Conservation (phyloP, 2,797 vertebrate genomes). For the Allobates femoralis region DNA sequence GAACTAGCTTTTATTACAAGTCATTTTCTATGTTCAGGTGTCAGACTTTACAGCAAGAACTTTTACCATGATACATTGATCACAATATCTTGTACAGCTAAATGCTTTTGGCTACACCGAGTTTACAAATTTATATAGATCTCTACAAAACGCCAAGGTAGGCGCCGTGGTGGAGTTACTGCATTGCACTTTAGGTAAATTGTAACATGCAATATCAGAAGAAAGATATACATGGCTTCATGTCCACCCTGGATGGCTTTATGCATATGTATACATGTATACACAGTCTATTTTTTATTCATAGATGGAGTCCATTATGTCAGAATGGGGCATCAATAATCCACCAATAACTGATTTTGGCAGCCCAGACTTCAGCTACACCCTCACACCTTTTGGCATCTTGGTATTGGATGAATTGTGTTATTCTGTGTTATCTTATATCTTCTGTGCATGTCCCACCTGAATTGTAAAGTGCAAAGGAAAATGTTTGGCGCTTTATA, state of each 20-base stretch:
- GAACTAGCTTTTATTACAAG: conserved; percentile 33
- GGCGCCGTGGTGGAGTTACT: neutral
- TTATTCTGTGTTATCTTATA: too few relatives aligned
- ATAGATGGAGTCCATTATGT: neutral
- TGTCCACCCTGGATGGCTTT: neutral
- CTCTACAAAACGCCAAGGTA: neutral
- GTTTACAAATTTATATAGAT: conserved; percentile 20
- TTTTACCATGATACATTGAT: conserved; percentile 12
- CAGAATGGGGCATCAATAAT: too few relatives aligned
- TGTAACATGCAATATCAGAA: neutral
- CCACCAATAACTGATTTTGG: too few relatives aligned
- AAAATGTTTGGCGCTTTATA: too few relatives aligned
- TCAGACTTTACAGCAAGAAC: conserved; percentile 24
- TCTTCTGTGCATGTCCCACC: too few relatives aligned
- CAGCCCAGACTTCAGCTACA: too few relatives aligned
- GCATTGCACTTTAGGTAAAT: neutral
- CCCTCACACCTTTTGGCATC: too few relatives aligned
- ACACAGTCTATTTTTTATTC: neutral
- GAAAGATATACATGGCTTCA: neutral
- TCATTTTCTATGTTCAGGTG: conserved; percentile 21
- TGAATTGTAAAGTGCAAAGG: too few relatives aligned
- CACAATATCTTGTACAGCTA: conserved; percentile 14
- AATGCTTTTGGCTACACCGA: conserved; percentile 17
- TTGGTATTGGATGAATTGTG: too few relatives aligned
- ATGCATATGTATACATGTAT: too few relatives aligned